phyloP scores from a whole-genome alignment of 2,797 vertebrate genomes.

The Siniperca obscura region DNA sequence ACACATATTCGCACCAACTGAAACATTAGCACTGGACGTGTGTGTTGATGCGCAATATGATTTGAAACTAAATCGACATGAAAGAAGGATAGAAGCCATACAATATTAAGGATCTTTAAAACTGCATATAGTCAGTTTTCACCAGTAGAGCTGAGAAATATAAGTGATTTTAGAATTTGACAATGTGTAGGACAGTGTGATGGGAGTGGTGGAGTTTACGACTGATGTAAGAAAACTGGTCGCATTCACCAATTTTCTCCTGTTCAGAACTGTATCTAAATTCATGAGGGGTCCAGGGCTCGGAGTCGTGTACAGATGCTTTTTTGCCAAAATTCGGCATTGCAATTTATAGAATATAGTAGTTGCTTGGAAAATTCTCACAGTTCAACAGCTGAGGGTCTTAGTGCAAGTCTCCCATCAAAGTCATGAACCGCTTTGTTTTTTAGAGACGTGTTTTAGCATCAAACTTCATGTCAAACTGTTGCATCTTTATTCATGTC shows the following conservation, averaged over 20 bases:
- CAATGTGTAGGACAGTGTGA: too few relatives aligned
- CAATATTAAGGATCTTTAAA: slow-evolving; percentile 37
- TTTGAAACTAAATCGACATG: slow-evolving; percentile 32
- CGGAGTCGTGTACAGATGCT: too few relatives aligned
- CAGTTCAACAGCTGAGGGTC: not conserved
- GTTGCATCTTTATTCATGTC: not conserved
- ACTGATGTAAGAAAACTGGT: too few relatives aligned
- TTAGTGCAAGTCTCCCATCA: not conserved
- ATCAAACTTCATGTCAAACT: not conserved
- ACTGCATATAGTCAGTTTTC: not conserved
- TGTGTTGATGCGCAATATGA: slow-evolving; percentile 13
- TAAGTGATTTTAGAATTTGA: not conserved
- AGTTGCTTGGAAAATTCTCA: not conserved
- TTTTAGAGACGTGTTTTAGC: not conserved
- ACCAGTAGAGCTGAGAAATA: too few relatives aligned
- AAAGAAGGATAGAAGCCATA: slow-evolving; percentile 39
- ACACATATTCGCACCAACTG: slow-evolving; percentile 2
- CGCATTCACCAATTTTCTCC: too few relatives aligned
- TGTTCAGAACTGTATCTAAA: too few relatives aligned
- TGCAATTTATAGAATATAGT: not conserved
- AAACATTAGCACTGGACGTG: slow-evolving; percentile 11
- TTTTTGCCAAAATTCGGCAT: not conserved
- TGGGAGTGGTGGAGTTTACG: not conserved
- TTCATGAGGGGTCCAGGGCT: too few relatives aligned
- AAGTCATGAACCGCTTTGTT: not conserved